Evolutionary conservation across 2,113 vertebrate species (phyloP), one percentile per base, ranked within the genome.

Genomic region (Peromyscus maniculatus): DNA sequence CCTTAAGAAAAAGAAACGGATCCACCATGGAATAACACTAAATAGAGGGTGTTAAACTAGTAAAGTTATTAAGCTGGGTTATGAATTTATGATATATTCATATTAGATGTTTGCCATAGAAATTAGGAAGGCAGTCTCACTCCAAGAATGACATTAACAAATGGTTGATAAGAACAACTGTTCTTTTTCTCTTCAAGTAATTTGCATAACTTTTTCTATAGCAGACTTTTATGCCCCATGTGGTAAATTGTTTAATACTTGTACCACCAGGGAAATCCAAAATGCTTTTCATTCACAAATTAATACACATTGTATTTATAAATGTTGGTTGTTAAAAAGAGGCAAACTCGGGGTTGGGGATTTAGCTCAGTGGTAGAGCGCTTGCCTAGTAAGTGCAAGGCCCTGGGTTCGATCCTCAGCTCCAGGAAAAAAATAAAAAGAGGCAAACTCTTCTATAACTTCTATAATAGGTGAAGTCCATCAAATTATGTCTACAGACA

Each of bases 181-280:
- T 90, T 95, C 69, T 1, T 93, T 77, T 88, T 62, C 49, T 88
- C 33, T 87, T 77, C 62, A 97, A 95, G 75, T 80, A 90, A 93
- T 93, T 95, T 95, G 2, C 86, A 79, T 95, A 74, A n/a, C 46
- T 93, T 62, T 86, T 94, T 92, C 43, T n/a, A 96, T 43, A 87
- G 16, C 1, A 96, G 55, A 2, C 17, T 92, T 87, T 93, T 93
- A 91, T 67, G 26, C 11, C 21, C 46, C 5, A 87, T 82, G 43
- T 49, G 17, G 3, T 66, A 94, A 96, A 21, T 4, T 75, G 26
- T 26, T 62, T 87, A 33, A 86, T 89, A 89, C 17, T 75, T 94
- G 4, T 74, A 92, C 49, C 36, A 91, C 86, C 28, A 94, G 49
- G 33, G 52, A 93, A 91, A 89, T 90, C 26, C 80, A 97, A 97